Percentiles rank a stretch among this genome's conserved stretches.
Conservation (phyloP, 2,113 vertebrate species). For the Ivindomyrus marchei region DNA sequence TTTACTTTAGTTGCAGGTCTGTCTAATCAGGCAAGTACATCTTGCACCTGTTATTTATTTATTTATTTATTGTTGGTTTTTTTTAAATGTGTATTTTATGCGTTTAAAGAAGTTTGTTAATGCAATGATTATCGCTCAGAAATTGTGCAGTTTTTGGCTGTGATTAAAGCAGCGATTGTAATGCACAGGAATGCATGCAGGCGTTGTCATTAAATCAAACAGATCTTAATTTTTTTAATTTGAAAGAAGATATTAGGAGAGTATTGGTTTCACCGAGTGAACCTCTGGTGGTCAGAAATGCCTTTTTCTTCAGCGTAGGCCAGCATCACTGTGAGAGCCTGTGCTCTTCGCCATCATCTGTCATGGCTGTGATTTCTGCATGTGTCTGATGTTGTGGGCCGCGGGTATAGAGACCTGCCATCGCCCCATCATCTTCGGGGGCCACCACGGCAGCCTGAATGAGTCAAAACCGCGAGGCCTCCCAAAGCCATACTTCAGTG, state of each 20-base stretch:
- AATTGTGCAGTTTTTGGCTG: neutral
- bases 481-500: slow-evolving; percentile 42
- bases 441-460: slow-evolving; percentile 28
- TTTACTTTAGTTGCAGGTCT: neutral
- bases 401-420: slow-evolving; percentile 2
- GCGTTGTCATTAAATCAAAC: neutral
- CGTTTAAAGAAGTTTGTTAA: neutral
- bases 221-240: neutral
- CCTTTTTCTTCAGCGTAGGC: neutral
- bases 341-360: neutral
- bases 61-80: neutral
- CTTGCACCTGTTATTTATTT: neutral
- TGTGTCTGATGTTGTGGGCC: slow-evolving; percentile 28
- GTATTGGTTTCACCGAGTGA: neutral
- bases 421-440: slow-evolving; percentile 21
- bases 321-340: neutral
- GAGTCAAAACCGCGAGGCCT: slow-evolving; percentile 32
- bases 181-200: neutral
- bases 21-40: neutral
- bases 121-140: neutral
- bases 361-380: slow-evolving; percentile 40
- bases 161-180: neutral
- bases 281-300: neutral
- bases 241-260: neutral
- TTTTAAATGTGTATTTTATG: neutral